These are phyloP conservation scores for Cataglyphis albicans DNA, from an alignment of 2,888 invertebrate genomes.

Conservation along the genomic window DNA sequence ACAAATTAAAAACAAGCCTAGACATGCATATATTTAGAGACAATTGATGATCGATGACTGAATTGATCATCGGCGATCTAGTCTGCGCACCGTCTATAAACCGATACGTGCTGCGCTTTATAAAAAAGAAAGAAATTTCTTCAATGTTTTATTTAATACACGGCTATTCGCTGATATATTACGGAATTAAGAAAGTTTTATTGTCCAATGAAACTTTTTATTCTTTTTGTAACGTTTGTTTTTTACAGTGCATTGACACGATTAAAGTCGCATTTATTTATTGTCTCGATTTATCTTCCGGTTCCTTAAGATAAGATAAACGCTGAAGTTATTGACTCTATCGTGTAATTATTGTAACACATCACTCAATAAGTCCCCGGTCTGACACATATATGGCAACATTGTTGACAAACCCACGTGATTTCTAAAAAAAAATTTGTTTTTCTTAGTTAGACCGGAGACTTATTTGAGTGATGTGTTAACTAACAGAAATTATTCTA, in stretches of 20 bases:
- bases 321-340: neutral
- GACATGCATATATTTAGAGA: neutral
- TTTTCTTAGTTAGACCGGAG: too few relatives aligned
- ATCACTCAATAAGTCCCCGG: too few relatives aligned
- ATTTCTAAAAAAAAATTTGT: too few relatives aligned
- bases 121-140: conserved; percentile 11
- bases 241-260: neutral
- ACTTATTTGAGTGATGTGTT: too few relatives aligned
- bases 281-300: neutral
- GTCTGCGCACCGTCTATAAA: conserved; percentile 66
- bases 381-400: too few relatives aligned
- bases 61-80: conserved; percentile 62
- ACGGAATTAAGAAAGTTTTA: neutral
- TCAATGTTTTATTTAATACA: neutral
- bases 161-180: neutral
- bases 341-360: neutral
- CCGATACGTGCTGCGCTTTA: conserved; percentile 60
- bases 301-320: neutral
- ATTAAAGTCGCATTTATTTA: neutral
- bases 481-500: neutral
- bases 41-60: too few relatives aligned
- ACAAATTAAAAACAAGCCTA: neutral
- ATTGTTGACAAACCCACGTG: too few relatives aligned
- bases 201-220: neutral
- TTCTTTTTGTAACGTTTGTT: neutral